A percentile compares a stretch with the other conserved stretches of the same genome.
phyloP scores from a whole-genome alignment of 2,888 invertebrate species.

The Leistus spinibarbis region DNA sequence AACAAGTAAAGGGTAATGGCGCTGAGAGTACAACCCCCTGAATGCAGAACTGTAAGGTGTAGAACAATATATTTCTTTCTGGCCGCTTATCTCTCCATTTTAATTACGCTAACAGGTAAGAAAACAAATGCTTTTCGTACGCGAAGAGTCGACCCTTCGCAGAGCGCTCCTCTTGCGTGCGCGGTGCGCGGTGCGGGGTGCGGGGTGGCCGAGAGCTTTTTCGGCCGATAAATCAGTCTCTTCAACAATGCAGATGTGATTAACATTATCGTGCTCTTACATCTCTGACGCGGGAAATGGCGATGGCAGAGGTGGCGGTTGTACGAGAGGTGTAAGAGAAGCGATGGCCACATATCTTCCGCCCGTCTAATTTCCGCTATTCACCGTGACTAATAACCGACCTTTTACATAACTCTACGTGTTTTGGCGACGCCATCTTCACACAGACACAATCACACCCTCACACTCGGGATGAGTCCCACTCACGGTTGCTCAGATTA shows the following conservation, averaged over 20 bases:
- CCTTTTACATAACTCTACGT: conserved; percentile 49
- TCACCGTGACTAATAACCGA: conserved; percentile 50
- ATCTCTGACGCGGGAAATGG: conserved; percentile 12
- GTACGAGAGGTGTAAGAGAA: not conserved
- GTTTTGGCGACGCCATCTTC: conserved; percentile 45
- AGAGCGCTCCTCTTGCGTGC: not conserved
- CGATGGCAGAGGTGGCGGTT: not conserved
- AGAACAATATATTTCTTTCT: conserved; percentile 31
- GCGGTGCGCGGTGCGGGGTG: too few relatives aligned
- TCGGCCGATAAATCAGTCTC: conserved; percentile 34
- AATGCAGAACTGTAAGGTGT: not conserved
- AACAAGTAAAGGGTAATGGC: too few relatives aligned
- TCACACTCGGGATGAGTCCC: too few relatives aligned
- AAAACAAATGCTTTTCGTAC: conserved; percentile 37
- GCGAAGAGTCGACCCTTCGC: conserved; percentile 7
- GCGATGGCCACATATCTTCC: conserved; percentile 48
- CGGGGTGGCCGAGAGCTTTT: too few relatives aligned
- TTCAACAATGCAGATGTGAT: conserved; percentile 40
- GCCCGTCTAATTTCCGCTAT: conserved; percentile 50
- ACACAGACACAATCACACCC: conserved; percentile 26
- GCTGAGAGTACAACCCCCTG: not conserved
- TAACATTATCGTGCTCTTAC: conserved; percentile 36
- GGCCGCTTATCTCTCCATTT: conserved; percentile 36
- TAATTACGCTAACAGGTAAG: conserved; percentile 40
- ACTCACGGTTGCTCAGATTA: too few relatives aligned